Percentiles rank a stretch among this genome's conserved stretches.
Evolutionary conservation across 2,113 vertebrate genomes (phyloP).

Genomic region (Pitta sordida): DNA sequence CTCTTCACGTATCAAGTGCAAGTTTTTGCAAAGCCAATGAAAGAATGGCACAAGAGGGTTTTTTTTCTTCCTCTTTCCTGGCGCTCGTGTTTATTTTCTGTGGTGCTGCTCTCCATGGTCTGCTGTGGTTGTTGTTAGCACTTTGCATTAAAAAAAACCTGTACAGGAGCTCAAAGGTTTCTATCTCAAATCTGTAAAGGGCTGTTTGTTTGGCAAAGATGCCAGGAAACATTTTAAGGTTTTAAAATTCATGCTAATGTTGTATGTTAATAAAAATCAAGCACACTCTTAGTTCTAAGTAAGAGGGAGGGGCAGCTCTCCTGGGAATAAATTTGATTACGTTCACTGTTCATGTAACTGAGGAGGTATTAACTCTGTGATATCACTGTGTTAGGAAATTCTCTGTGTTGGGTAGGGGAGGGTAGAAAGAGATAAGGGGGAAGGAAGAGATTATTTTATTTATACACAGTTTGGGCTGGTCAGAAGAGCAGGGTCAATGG

Average conservation of each 20-base stretch:
- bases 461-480: not conserved
- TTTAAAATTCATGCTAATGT: not conserved
- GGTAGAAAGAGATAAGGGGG: not conserved
- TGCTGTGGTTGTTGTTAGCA: slow-evolving; percentile 35
- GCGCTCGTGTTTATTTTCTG: slow-evolving; percentile 41
- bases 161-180: slow-evolving; percentile 37
- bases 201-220: slow-evolving; percentile 2
- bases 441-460: not conserved
- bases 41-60: slow-evolving; percentile 2
- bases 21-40: slow-evolving; percentile 50
- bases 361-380: not conserved
- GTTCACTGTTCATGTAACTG: not conserved
- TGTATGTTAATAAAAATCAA: slow-evolving; percentile 7
- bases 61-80: slow-evolving; percentile 5
- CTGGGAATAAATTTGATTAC: not conserved
- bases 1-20: slow-evolving; percentile 49
- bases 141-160: slow-evolving; percentile 6
- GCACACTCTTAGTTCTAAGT: not conserved
- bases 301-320: not conserved
- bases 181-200: slow-evolving; percentile 33
- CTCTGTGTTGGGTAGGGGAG: not conserved
- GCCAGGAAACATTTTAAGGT: not conserved
- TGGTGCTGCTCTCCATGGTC: slow-evolving; percentile 5
- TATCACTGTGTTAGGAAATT: not conserved
- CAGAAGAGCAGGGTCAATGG: not conserved